phyloP scores from a whole-genome alignment of 2,113 vertebrate species.

The Columba janthina region DNA sequence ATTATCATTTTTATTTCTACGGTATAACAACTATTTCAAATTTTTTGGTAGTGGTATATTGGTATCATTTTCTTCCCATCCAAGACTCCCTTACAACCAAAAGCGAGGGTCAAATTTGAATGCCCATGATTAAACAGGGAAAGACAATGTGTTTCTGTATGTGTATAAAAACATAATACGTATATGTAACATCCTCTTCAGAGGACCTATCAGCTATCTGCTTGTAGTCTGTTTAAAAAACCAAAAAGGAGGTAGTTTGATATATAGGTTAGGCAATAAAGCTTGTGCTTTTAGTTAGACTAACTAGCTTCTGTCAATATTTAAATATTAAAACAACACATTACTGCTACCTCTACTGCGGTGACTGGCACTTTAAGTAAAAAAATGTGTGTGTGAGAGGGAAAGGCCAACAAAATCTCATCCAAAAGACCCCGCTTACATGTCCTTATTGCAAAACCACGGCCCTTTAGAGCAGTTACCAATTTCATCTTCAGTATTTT shows the following conservation, averaged over 20 bases:
- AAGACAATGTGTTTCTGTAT: not conserved
- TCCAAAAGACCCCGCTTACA: not conserved
- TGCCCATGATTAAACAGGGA: not conserved
- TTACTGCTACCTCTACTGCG: not conserved
- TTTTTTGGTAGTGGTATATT: not conserved
- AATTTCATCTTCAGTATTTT: not conserved
- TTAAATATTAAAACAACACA: not conserved
- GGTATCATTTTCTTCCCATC: not conserved
- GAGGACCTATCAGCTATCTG: not conserved
- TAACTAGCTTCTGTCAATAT: not conserved
- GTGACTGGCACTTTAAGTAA: not conserved
- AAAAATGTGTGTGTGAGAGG: not conserved
- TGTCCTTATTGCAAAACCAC: not conserved
- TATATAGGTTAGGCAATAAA: not conserved
- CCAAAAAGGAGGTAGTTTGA: not conserved
- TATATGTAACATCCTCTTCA: not conserved
- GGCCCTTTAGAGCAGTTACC: not conserved
- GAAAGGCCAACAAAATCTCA: not conserved
- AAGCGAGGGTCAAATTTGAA: not conserved
- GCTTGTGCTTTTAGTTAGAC: not conserved
- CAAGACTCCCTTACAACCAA: not conserved
- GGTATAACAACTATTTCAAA: not conserved
- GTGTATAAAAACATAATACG: not conserved
- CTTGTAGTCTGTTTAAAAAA: not conserved
- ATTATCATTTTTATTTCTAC: not conserved